Evolutionary conservation across 2,113 vertebrate genomes (phyloP).

Genomic region (Elephantulus edwardii): DNA sequence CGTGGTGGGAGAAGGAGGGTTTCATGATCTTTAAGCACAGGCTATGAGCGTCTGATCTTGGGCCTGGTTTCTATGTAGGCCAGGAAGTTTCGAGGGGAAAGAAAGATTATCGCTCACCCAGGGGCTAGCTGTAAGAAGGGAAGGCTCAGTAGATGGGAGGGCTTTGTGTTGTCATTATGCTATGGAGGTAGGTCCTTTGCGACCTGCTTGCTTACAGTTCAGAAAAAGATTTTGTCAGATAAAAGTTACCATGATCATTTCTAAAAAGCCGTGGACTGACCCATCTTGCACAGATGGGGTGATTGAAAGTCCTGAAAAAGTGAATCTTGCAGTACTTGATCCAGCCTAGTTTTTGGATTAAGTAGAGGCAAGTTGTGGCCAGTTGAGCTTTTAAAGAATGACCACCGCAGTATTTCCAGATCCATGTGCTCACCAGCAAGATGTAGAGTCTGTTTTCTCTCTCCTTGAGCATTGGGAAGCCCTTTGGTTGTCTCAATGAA

Average conservation of each 20-base stretch:
- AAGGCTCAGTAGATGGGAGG: neutral
- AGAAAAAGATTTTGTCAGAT: neutral
- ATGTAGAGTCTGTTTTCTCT: neutral
- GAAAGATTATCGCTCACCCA: neutral
- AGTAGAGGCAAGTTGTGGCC: neutral
- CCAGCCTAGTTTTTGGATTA: neutral
- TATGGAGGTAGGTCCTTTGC: neutral
- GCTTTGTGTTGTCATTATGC: neutral
- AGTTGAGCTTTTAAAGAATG: neutral
- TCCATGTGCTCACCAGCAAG: neutral
- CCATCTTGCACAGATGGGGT: neutral
- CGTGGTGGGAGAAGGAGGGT: neutral
- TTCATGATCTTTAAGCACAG: neutral
- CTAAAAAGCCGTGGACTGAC: neutral
- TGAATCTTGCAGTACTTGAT: neutral
- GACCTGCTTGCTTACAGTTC: neutral
- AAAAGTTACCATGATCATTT: neutral
- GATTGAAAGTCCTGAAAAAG: neutral
- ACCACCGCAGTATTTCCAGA: neutral
- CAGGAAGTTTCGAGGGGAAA: neutral
- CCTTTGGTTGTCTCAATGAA: rapidly evolving
- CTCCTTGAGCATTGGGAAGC: neutral
- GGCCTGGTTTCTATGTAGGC: neutral
- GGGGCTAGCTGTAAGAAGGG: neutral
- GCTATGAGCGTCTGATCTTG: neutral